These are phyloP conservation scores for Penaeus chinensis DNA, from an alignment of 1,140 invertebrate genomes.

Conservation along the genomic window DNA sequence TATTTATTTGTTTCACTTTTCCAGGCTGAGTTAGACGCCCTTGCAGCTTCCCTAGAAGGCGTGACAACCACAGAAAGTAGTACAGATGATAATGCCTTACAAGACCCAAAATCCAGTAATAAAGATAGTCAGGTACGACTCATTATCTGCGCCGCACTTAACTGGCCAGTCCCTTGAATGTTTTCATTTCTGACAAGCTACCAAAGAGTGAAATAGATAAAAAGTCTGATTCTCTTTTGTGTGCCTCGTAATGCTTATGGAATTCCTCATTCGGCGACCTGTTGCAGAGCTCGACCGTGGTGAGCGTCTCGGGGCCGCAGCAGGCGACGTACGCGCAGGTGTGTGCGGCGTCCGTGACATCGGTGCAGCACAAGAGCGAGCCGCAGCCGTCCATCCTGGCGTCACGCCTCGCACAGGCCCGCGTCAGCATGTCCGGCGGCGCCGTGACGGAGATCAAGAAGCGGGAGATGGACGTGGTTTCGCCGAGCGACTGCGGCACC, in stretches of 20 bases:
- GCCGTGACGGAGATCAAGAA: slow-evolving; percentile 53
- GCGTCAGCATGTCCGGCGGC: slow-evolving; percentile 47
- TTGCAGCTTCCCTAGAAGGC: slow-evolving; percentile 56
- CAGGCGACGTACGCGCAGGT: slow-evolving; percentile 57
- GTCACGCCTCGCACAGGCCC: slow-evolving; percentile 49
- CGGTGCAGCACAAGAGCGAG: slow-evolving; percentile 43
- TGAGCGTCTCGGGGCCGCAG: slow-evolving; percentile 24
- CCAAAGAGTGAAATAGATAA: too few relatives aligned
- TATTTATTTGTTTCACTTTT: slow-evolving; percentile 41
- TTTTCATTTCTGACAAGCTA: background rate
- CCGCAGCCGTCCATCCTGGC: slow-evolving; percentile 54
- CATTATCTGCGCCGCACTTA: too few relatives aligned
- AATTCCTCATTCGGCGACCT: background rate
- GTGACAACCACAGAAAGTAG: slow-evolving; percentile 17
- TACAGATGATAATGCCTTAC: background rate
- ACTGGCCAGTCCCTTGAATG: too few relatives aligned
- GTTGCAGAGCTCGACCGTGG: background rate
- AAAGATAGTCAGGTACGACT: background rate
- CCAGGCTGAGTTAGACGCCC: slow-evolving; percentile 63
- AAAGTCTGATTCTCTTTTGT: too few relatives aligned
- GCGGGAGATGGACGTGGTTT: slow-evolving; percentile 52
- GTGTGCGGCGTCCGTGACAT: slow-evolving; percentile 53
- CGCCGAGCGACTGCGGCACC: slow-evolving; percentile 46
- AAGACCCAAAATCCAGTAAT: background rate
- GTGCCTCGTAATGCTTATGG: background rate